Percentiles rank a stretch among this genome's conserved stretches.
Conservation (phyloP, 1,140 invertebrate species). For the Hestina assimilis region DNA sequence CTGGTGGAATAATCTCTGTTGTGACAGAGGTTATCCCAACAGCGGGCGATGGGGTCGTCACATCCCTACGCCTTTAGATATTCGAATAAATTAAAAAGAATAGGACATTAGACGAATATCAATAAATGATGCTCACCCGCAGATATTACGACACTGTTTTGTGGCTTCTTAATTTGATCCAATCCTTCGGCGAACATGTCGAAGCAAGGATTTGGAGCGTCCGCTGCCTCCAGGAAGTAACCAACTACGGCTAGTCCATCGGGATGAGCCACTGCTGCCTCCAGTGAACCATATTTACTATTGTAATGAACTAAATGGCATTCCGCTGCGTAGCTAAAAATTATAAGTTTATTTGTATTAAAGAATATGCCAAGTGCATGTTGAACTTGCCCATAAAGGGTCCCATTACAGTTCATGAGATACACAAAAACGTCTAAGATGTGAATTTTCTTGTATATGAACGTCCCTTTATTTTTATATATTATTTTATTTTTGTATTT, state of each 20-base stretch:
- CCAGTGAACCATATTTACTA: constrained; percentile 83
- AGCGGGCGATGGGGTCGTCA: too few species aligned
- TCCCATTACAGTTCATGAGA: too few species aligned
- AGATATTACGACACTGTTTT: constrained; percentile 47
- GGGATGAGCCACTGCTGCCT: constrained; percentile 83
- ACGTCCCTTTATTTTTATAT: too few species aligned
- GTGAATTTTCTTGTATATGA: too few species aligned
- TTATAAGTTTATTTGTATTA: constrained; percentile 4
- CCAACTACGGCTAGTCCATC: constrained; percentile 89
- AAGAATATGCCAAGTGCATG: too few species aligned
- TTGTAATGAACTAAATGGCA: constrained; percentile 90
- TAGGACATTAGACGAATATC: neutral
- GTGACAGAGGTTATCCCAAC: too few species aligned
- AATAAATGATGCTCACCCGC: constrained; percentile 38
- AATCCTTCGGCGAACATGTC: constrained; percentile 64
- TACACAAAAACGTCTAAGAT: too few species aligned
- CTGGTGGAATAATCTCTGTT: too few species aligned
- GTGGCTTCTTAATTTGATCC: constrained; percentile 58
- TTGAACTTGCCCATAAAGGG: too few species aligned
- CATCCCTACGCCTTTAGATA: too few species aligned
- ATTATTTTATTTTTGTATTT: too few species aligned
- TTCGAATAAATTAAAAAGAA: too few species aligned
- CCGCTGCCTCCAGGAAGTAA: constrained; percentile 83
- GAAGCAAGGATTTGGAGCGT: constrained; percentile 63
- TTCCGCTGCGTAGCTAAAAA: constrained; percentile 84